Percentiles rank a stretch among this genome's conserved stretches.
These are phyloP conservation scores for Heliconius erato DNA, from an alignment of 2,888 invertebrate species.

Conservation along the genomic window DNA sequence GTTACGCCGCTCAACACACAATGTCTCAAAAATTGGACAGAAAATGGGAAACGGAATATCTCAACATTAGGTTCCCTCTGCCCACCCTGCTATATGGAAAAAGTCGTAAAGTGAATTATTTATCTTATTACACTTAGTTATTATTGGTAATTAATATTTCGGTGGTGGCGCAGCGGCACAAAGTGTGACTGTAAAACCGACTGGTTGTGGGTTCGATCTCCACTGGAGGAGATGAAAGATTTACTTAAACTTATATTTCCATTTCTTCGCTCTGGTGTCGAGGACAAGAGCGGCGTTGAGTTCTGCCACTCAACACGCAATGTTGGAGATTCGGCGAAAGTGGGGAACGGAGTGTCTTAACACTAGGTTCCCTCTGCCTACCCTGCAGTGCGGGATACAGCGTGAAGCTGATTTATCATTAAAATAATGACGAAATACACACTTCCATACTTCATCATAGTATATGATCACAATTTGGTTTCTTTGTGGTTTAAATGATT, in stretches of 20 bases:
- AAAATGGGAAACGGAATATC: background rate
- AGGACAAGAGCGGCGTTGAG: too few relatives aligned
- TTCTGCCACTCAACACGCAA: too few relatives aligned
- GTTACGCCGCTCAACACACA: background rate
- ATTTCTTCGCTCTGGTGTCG: too few relatives aligned
- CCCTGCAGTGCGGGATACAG: too few relatives aligned
- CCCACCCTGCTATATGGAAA: background rate
- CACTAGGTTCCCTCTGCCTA: too few relatives aligned
- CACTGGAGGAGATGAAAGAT: too few relatives aligned
- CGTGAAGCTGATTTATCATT: background rate
- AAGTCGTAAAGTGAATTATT: background rate
- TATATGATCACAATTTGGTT: conserved; percentile 48
- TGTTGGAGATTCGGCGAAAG: too few relatives aligned
- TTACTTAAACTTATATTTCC: too few relatives aligned
- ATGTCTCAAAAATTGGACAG: background rate
- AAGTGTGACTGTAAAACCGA: too few relatives aligned
- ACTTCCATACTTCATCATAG: too few relatives aligned
- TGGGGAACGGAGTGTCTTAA: too few relatives aligned
- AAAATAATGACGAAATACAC: background rate
- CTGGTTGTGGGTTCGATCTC: too few relatives aligned
- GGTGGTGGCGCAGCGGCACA: background rate
- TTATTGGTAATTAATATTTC: background rate
- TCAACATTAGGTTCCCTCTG: background rate
- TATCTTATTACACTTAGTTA: background rate
- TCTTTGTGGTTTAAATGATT: conserved; percentile 53